Evolutionary conservation across 2,113 vertebrate genomes (phyloP).

Genomic region (Baryphthengus martii): DNA sequence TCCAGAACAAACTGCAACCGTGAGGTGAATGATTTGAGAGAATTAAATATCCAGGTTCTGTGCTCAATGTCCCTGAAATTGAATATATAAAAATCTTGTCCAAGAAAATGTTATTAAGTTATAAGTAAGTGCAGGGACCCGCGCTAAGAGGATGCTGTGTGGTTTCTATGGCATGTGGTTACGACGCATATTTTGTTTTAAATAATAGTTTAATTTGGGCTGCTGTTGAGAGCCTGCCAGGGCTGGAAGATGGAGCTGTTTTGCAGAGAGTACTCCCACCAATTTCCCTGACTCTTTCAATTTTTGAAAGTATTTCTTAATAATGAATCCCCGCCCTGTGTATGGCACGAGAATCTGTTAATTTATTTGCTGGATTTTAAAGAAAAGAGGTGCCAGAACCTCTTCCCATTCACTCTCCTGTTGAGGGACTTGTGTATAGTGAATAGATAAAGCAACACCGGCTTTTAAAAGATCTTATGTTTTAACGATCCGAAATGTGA

Average conservation of each 20-base stretch:
- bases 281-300: background rate
- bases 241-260: conserved; percentile 4
- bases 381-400: background rate
- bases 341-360: background rate
- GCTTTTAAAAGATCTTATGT: background rate
- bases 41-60: conserved; percentile 68
- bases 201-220: conserved; percentile 43
- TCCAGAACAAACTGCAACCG: conserved; percentile 75
- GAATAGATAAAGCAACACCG: background rate
- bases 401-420: background rate
- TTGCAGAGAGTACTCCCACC: background rate
- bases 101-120: conserved; percentile 72
- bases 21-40: conserved; percentile 33
- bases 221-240: conserved; percentile 11
- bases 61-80: conserved; percentile 47
- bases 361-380: background rate
- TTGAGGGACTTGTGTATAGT: background rate
- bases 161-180: conserved; percentile 55
- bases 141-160: conserved; percentile 63
- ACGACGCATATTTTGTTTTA: background rate
- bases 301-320: background rate
- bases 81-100: conserved; percentile 66
- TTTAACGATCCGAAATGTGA: background rate
- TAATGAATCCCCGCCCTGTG: background rate
- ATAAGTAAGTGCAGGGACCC: conserved; percentile 64